Base-by-base conservation (phyloP, 2,113 vertebrate species). In the Catharus minimus region DNA sequence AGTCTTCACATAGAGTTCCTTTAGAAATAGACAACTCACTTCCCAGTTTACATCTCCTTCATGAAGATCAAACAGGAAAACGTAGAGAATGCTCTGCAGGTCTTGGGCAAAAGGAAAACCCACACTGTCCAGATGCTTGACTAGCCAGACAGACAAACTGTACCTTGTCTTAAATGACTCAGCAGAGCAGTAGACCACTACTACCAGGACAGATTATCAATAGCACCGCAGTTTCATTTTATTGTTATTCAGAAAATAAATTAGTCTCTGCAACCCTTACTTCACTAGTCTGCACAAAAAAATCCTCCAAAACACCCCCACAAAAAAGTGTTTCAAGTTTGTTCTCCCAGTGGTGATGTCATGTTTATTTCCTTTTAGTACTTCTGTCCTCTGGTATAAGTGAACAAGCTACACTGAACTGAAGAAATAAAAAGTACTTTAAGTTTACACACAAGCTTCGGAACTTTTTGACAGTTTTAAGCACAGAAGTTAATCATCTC, bases 201-300 rank as follows among this genome's bases (percentile, higher is more conserved):
- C 1, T n/a, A 24, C 30, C 17, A 55, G 15, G 5, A 33, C 19
- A 52, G 8, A 30, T 79, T 75, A 56, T n/a, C 73, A 87, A 47
- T 1, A 72, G 39, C 33, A 57, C 19, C 0, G 0, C 18, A n/a
- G 24, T 52, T 89, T 76, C 5, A 2, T 62, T 78, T 75, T 58
- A 28, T 56, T 69, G 5, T 27, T 75, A 62, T 43, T 72, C 41
- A 64, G 72, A 38, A 84, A 67, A 81, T 27, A 2, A 32, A 2
- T 61, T 65, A 16, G 20, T 53, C 7, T 66, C n/a, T 67, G 43
- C 27, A 73, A 80, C 6, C 8, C 62, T 53, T 39, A 73, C 23
- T 56, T 73, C 33, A 41, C 21, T 75, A 53, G 67, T 57, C 8
- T 21, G 64, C 26, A 17, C 44, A 46, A 15, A 43, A 47, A 57